Conservation (phyloP, 2,797 vertebrate species). For the Vultur gryphus region DNA sequence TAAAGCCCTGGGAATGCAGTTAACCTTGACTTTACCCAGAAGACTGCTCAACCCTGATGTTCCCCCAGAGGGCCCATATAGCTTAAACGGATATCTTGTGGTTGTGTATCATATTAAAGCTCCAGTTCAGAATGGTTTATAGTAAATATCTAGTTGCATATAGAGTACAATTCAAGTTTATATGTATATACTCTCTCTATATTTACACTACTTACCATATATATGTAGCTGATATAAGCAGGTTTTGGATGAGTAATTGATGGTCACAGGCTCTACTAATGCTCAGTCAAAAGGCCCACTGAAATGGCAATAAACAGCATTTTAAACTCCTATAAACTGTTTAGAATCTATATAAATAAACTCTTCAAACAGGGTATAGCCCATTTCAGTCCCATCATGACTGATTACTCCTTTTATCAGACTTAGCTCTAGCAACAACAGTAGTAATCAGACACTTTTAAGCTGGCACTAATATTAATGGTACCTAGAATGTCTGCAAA, state of each 20-base stretch:
- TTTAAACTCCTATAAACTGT: background rate
- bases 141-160: background rate
- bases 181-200: background rate
- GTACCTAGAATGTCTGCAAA: background rate
- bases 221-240: background rate
- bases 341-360: background rate
- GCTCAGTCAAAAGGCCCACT: background rate
- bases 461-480: background rate
- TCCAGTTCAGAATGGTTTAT: background rate
- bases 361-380: background rate
- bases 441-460: background rate
- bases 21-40: background rate
- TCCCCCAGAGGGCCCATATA: background rate
- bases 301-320: background rate
- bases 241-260: background rate
- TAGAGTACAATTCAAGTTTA: background rate
- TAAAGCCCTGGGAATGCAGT: background rate
- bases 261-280: background rate
- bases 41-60: background rate
- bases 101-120: background rate
- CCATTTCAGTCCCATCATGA: background rate
- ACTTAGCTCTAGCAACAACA: background rate
- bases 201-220: background rate
- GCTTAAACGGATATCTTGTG: background rate
- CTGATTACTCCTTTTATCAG: background rate